Percentiles rank a stretch among this genome's conserved stretches.
Evolutionary conservation across 1,140 invertebrate species (phyloP).

Genomic region (Drosophila parvula): DNA sequence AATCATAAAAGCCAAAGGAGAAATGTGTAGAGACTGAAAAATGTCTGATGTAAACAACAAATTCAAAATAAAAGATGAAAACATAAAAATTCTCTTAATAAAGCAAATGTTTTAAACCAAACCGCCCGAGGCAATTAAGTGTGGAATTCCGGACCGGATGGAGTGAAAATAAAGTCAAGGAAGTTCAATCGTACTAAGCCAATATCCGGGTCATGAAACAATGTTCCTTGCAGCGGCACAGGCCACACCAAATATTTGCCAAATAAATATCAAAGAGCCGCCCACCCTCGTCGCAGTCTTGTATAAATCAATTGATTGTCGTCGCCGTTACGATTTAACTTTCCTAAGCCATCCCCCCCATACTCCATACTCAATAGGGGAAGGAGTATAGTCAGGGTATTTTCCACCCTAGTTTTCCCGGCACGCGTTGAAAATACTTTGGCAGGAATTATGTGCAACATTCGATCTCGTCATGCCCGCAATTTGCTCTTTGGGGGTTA

Average conservation of each 20-base stretch:
- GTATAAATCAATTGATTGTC: conserved; percentile 78
- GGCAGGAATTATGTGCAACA: conserved; percentile 68
- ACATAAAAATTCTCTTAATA: conserved; percentile 54
- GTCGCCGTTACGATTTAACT: conserved; percentile 62
- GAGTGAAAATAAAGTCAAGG: conserved; percentile 12
- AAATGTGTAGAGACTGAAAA: conserved; percentile 13
- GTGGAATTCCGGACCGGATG: neutral
- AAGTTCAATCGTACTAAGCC: conserved; percentile 40
- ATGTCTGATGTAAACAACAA: conserved; percentile 53
- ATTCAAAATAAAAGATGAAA: conserved; percentile 63
- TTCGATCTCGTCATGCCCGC: conserved; percentile 69
- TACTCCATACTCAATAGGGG: neutral
- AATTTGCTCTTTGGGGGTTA: conserved; percentile 39
- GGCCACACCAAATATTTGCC: conserved; percentile 69
- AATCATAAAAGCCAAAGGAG: conserved; percentile 23
- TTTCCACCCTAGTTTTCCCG: conserved; percentile 40
- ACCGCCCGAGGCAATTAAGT: conserved; percentile 57
- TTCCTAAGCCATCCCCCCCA: conserved; percentile 26
- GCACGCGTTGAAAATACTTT: conserved; percentile 71
- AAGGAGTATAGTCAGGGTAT: neutral
- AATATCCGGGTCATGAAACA: conserved; percentile 67
- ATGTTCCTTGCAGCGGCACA: conserved; percentile 38
- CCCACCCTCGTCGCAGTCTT: conserved; percentile 22
- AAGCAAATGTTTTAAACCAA: conserved; percentile 53
- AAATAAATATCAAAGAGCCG: conserved; percentile 67